A percentile compares a stretch with the other conserved stretches of the same genome.
Conservation (phyloP, 2,797 vertebrate genomes). For the Selene dorsalis region DNA sequence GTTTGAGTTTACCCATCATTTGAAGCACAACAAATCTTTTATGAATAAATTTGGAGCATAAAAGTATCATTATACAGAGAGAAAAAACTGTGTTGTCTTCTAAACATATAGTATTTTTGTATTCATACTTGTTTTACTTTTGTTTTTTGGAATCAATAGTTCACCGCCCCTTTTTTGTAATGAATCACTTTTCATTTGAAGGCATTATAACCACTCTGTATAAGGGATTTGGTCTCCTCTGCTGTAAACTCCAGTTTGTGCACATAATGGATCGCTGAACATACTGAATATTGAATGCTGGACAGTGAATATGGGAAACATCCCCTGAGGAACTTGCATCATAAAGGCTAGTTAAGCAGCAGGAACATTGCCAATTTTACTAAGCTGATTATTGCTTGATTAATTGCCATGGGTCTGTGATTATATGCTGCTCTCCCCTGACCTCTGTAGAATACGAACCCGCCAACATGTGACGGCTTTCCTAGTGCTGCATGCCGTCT, state of each 20-base stretch:
- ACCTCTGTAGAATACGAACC: slow-evolving; percentile 41
- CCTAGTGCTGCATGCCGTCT: slow-evolving; percentile 14
- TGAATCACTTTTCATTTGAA: slow-evolving; percentile 17
- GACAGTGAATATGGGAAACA: slow-evolving; percentile 33
- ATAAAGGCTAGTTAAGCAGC: slow-evolving; percentile 56
- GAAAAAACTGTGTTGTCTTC: not conserved
- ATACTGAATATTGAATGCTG: slow-evolving; percentile 21
- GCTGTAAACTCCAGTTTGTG: slow-evolving; percentile 19
- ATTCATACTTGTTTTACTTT: no score
- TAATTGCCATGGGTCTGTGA: slow-evolving; percentile 66
- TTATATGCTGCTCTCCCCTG: slow-evolving; percentile 51
- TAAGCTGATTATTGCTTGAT: slow-evolving; percentile 75
- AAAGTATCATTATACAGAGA: not conserved
- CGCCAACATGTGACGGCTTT: slow-evolving; percentile 12
- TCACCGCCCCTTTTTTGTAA: not conserved
- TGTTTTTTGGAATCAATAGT: not conserved
- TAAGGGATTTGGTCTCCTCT: slow-evolving; percentile 7
- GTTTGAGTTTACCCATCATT: not conserved
- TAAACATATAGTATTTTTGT: not conserved
- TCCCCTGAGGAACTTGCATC: slow-evolving; percentile 23
- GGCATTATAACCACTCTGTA: not conserved
- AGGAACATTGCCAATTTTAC: slow-evolving; percentile 64
- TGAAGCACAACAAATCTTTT: not conserved
- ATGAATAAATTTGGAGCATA: not conserved
- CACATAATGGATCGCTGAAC: slow-evolving; percentile 17